A percentile compares a stretch with the other conserved stretches of the same genome.
These are phyloP conservation scores for Sternotherus odoratus DNA, from an alignment of 2,797 vertebrate genomes.

Conservation along the genomic window DNA sequence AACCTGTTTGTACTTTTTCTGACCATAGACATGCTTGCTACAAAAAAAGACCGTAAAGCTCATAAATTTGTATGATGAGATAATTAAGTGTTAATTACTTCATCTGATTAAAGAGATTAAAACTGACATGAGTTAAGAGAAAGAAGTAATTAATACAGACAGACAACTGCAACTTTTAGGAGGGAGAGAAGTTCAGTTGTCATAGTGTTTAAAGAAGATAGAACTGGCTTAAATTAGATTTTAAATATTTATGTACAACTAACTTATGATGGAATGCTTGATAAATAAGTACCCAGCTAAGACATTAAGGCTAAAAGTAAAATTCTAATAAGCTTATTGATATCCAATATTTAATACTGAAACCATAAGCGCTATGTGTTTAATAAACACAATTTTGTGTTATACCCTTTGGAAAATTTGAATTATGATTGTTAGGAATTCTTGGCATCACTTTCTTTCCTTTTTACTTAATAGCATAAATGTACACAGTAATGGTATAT, in stretches of 20 bases:
- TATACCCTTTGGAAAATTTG: not conserved
- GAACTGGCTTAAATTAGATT: not conserved
- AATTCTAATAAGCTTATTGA: conserved; percentile 18
- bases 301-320: not conserved
- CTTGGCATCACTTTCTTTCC: not conserved
- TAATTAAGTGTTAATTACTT: conserved; percentile 56
- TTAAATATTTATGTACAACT: conserved; percentile 16
- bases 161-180: not conserved
- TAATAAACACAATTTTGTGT: not conserved
- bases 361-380: not conserved
- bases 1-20: not conserved
- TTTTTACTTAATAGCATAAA: not conserved
- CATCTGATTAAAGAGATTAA: conserved; percentile 52
- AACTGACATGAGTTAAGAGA: conserved; percentile 25
- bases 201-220: not conserved
- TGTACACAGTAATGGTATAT: not conserved
- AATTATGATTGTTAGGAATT: not conserved
- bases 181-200: not conserved
- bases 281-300: not conserved
- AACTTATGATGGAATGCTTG: conserved; percentile 29
- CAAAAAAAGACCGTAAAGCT: not conserved
- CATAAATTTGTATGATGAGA: conserved; percentile 32
- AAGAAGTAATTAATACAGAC: conserved; percentile 38
- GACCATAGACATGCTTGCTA: not conserved
- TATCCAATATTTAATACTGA: not conserved